phyloP scores from a whole-genome alignment of 2,797 vertebrate genomes.

The Scomberomorus guttatus region DNA sequence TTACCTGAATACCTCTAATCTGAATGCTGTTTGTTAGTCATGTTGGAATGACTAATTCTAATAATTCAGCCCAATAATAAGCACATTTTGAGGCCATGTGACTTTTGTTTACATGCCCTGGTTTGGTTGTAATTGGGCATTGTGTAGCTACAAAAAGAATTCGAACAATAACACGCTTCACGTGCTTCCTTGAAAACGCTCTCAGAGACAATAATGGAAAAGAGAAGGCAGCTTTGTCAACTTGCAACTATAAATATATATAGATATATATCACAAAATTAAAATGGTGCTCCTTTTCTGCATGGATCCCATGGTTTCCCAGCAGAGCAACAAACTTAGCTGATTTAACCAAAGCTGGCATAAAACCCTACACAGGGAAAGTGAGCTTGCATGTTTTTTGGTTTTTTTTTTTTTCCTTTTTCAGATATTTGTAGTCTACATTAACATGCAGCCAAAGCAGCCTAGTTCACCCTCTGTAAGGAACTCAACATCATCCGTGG shows the following conservation, averaged over 20 bases:
- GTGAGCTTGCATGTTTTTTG: conserved; percentile 68
- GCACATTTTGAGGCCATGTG: not conserved
- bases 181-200: conserved; percentile 29
- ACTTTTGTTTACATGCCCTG: conserved; percentile 1
- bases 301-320: conserved; percentile 3
- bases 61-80: not conserved
- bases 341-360: conserved; percentile 63
- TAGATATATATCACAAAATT: conserved; percentile 25
- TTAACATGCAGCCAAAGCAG: conserved; percentile 74
- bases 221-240: not conserved
- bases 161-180: conserved; percentile 23
- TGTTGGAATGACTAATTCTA: not conserved
- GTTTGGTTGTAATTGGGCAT: conserved; percentile 22
- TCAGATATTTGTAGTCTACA: conserved; percentile 69
- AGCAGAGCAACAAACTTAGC: conserved; percentile 58
- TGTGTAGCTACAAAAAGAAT: not conserved
- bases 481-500: conserved; percentile 80
- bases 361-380: conserved; percentile 34
- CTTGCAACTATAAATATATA: not conserved
- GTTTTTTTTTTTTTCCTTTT: not conserved
- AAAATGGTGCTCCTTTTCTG: conserved; percentile 23
- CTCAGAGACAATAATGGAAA: not conserved
- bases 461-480: conserved; percentile 63
- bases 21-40: not conserved
- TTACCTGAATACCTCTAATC: not conserved